Base-by-base conservation (phyloP, 2,797 vertebrate genomes). In the Melanogrammus aeglefinus region DNA sequence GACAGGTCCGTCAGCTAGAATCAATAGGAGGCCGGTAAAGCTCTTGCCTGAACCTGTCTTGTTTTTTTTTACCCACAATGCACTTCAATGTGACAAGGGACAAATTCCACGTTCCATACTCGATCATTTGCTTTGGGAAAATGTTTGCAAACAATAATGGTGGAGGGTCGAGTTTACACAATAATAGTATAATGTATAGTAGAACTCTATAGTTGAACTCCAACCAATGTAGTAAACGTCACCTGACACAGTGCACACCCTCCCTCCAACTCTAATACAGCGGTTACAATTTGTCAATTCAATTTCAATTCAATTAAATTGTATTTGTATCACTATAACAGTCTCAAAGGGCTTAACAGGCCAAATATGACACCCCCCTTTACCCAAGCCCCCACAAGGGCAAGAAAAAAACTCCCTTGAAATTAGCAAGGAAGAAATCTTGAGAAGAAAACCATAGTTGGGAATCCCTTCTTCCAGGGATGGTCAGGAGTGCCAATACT, bases 11-110 rank as follows among this genome's bases (percentile, higher is more conserved):
- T 39, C 24, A 33, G 44, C 18, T 21, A 69, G 85, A 72, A 44
- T 38, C 75, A 71, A 36, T 69, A n/a, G 75, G 80, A 74, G 31
- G 21, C 18, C 18, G 27, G 38, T 27, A 36, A 73, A 29, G 71
- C 78, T 82, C 83, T 77, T 91, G 90, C 79, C 88, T 82, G 39
- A 73, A 84, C 88, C 86, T 89, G 87, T 89, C 81, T 38, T 14
- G 16, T 33, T 75, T 44, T 41, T 75, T 80, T 77, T 77, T 57
- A 78, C 77, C 39, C 2, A 21, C 78, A 74, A 76, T 73, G 31
- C 72, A 83, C 80, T 73, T 70, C 36, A 76, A 77, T 73, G 78
- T 78, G 85, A 89, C 87, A 79, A 79, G 69, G 77, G 47, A 51
- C 41, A 75, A 74, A 77, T 27, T 2, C 38, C 21, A 70, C 41